Evolutionary conservation across 2,797 vertebrate genomes (phyloP).

Genomic region (Meda fulgida): DNA sequence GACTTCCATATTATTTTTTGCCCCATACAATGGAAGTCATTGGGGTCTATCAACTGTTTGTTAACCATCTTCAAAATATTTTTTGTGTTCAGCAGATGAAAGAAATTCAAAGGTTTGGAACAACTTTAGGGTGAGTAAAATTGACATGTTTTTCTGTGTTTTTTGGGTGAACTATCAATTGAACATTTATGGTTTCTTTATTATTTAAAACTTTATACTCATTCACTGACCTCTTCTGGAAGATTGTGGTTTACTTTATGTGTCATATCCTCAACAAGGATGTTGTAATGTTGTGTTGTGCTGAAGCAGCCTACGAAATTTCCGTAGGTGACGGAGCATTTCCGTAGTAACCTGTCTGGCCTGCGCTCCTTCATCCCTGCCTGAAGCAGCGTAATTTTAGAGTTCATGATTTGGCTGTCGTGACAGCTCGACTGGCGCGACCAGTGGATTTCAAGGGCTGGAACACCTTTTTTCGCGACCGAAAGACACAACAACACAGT

Average conservation of each 20-base stretch:
- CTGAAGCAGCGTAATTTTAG: constrained; percentile 73
- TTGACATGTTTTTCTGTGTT: no score
- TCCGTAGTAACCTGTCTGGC: constrained; percentile 72
- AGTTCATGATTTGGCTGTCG: constrained; percentile 76
- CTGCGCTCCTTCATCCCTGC: constrained; percentile 68
- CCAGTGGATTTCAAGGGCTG: constrained; percentile 63
- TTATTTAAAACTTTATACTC: not conserved
- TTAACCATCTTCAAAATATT: no score
- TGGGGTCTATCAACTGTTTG: no score
- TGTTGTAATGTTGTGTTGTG: not conserved
- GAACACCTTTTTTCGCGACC: constrained; percentile 59
- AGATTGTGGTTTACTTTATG: not conserved
- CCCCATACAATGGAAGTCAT: no score
- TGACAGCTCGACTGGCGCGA: constrained; percentile 61
- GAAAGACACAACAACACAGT: constrained; percentile 54
- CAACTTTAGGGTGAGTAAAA: no score
- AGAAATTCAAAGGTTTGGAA: no score
- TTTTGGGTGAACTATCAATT: no score
- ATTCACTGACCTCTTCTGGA: not conserved
- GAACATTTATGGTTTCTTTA: not conserved
- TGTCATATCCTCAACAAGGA: constrained; percentile 27
- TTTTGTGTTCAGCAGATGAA: no score
- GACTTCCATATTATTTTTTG: no score
- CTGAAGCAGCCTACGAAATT: constrained; percentile 57
- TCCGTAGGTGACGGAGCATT: constrained; percentile 67